phyloP scores from a whole-genome alignment of 2,113 vertebrate genomes.

The Rafetus swinhoei region DNA sequence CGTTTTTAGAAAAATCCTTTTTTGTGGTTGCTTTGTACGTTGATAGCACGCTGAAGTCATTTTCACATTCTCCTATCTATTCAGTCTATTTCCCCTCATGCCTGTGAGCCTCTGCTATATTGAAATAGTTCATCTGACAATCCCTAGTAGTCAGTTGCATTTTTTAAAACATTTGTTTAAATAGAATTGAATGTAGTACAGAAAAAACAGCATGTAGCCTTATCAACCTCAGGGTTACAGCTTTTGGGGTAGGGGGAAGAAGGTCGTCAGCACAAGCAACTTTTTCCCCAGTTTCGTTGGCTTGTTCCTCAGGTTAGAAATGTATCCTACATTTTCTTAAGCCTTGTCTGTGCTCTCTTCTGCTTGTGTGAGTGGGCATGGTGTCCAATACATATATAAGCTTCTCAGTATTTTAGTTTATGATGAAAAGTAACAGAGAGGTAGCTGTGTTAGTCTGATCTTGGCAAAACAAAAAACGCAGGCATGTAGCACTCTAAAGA shows the following conservation, averaged over 20 bases:
- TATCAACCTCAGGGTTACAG: neutral
- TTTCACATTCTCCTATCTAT: neutral
- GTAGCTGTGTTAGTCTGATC: too few species aligned
- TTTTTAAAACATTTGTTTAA: neutral
- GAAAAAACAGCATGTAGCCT: neutral
- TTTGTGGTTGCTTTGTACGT: neutral
- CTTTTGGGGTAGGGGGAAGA: neutral
- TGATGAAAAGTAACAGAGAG: too few species aligned
- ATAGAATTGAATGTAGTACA: neutral
- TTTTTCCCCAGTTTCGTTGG: neutral
- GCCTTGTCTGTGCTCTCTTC: neutral
- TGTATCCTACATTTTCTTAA: neutral
- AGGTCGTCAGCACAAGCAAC: neutral
- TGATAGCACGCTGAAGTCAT: neutral
- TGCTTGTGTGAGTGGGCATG: neutral
- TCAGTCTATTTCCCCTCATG: neutral
- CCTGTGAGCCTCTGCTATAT: neutral
- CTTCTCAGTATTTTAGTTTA: too few species aligned
- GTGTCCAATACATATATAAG: neutral
- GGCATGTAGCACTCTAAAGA: too few species aligned
- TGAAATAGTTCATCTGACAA: neutral
- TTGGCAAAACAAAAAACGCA: too few species aligned
- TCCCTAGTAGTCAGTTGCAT: neutral
- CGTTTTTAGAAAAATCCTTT: neutral
- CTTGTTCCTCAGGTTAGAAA: neutral